Percentiles rank a stretch among this genome's conserved stretches.
phyloP scores from a whole-genome alignment of 2,888 invertebrate species.

The Eretmocerus hayati region DNA sequence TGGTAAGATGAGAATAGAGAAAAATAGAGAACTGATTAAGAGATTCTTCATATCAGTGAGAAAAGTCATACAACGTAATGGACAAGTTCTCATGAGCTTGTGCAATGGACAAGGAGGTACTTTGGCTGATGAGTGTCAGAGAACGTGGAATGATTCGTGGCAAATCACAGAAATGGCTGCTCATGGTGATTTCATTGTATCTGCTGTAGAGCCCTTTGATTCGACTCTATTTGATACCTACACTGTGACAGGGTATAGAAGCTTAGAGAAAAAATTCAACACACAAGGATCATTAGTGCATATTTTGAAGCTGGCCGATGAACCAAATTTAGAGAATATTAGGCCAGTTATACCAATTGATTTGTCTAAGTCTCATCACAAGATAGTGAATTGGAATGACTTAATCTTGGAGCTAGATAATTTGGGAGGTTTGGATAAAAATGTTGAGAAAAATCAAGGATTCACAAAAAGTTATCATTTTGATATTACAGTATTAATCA shows the following conservation, averaged over 20 bases:
- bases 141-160: slow-evolving; percentile 53
- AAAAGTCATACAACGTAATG: slow-evolving; percentile 41
- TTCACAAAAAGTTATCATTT: slow-evolving; percentile 31
- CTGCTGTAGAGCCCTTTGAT: slow-evolving; percentile 42
- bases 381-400: slow-evolving; percentile 26
- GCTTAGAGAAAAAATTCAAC: slow-evolving; percentile 43
- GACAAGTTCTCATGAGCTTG: slow-evolving; percentile 46
- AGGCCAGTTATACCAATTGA: slow-evolving; percentile 22
- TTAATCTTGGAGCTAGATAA: slow-evolving; percentile 6
- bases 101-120: slow-evolving; percentile 55
- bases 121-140: slow-evolving; percentile 40
- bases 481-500: slow-evolving; percentile 38
- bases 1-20: slow-evolving; percentile 55
- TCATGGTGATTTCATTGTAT: slow-evolving; percentile 47
- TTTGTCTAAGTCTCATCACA: slow-evolving; percentile 14
- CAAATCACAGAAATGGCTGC: slow-evolving; percentile 53
- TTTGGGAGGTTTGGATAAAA: slow-evolving; percentile 11
- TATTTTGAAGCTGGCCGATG: slow-evolving; percentile 30
- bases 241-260: slow-evolving; percentile 47
- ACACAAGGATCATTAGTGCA: slow-evolving; percentile 40
- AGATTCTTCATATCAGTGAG: slow-evolving; percentile 48
- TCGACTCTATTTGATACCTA: slow-evolving; percentile 42
- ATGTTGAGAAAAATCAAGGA: not conserved
- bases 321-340: slow-evolving; percentile 24
- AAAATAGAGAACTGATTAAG: slow-evolving; percentile 50